A percentile compares a stretch with the other conserved stretches of the same genome.
Evolutionary conservation across 2,797 vertebrate genomes (phyloP).

Genomic region (Peromyscus melanophrys): DNA sequence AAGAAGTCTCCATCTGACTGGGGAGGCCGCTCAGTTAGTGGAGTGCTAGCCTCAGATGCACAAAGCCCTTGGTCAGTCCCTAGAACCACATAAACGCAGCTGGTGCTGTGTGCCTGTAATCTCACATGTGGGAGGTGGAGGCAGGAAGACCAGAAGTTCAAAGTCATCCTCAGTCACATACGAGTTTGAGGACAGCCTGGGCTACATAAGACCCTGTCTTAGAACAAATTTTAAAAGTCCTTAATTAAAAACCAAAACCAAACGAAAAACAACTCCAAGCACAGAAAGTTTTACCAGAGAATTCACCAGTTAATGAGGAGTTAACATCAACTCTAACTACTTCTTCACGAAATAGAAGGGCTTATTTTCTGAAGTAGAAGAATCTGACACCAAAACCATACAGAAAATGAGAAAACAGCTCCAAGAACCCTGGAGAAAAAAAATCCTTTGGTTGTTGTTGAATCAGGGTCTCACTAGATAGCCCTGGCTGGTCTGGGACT

Average conservation of each 20-base stretch:
- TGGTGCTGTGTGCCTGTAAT: neutral
- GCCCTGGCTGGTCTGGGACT: neutral
- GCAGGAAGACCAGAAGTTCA: neutral
- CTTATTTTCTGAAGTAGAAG: constrained; percentile 21
- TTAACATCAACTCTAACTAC: neutral
- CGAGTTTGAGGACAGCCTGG: neutral
- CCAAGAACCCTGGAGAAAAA: neutral
- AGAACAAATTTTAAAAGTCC: neutral
- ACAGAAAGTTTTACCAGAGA: neutral
- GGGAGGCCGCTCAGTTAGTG: neutral
- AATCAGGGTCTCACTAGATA: neutral
- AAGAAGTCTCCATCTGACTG: neutral
- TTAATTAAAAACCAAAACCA: neutral
- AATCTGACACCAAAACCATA: constrained; percentile 1
- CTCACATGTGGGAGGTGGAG: neutral
- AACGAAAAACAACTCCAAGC: neutral
- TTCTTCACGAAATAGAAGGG: neutral
- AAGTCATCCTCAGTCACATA: neutral
- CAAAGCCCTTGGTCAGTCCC: neutral
- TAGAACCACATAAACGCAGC: neutral
- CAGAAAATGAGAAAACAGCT: neutral
- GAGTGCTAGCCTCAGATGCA: neutral
- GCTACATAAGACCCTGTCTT: neutral
- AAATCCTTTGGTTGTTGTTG: neutral
- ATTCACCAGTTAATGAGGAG: neutral